Percentiles rank a stretch among this genome's conserved stretches.
These are phyloP conservation scores for Spinus olivaceus DNA, from an alignment of 2,797 vertebrate species.

Conservation along the genomic window DNA sequence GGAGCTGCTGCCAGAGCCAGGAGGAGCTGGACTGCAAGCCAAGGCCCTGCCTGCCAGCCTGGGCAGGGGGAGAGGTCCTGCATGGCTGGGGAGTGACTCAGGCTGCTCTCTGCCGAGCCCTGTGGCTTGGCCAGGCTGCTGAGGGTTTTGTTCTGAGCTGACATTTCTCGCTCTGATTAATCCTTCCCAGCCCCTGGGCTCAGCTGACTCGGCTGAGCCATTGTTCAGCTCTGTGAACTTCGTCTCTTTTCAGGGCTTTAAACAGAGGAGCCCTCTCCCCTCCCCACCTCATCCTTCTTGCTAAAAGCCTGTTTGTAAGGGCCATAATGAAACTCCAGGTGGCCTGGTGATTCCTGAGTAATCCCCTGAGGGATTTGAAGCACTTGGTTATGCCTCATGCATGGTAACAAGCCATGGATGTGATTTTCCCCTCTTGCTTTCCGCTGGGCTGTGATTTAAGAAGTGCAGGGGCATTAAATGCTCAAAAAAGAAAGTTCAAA, in stretches of 20 bases:
- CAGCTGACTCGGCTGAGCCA: constrained; percentile 60
- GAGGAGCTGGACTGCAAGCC: neutral
- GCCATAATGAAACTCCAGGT: constrained; percentile 67
- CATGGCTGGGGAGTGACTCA: constrained; percentile 21
- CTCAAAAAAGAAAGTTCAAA: neutral
- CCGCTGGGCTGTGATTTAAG: constrained; percentile 41
- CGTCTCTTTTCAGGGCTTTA: constrained; percentile 48
- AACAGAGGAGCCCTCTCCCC: constrained; percentile 42
- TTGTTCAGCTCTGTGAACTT: constrained; percentile 48
- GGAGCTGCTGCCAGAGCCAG: neutral
- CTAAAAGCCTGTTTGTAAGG: constrained; percentile 66
- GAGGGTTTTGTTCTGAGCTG: constrained; percentile 39
- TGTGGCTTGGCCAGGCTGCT: constrained; percentile 49
- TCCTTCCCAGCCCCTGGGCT: constrained; percentile 50
- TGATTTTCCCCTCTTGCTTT: constrained; percentile 41
- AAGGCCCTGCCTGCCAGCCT: neutral
- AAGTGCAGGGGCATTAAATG: constrained; percentile 27
- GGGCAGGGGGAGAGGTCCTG: constrained; percentile 3
- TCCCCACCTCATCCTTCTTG: constrained; percentile 59
- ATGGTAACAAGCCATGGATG: constrained; percentile 59
- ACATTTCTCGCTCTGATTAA: constrained; percentile 68
- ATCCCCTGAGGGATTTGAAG: constrained; percentile 63
- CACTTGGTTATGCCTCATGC: constrained; percentile 59
- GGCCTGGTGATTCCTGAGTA: constrained; percentile 59
- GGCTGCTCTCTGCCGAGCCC: neutral